Evolutionary conservation across 2,113 vertebrate species (phyloP).

Genomic region (Rhinolophus ferrumequinum): DNA sequence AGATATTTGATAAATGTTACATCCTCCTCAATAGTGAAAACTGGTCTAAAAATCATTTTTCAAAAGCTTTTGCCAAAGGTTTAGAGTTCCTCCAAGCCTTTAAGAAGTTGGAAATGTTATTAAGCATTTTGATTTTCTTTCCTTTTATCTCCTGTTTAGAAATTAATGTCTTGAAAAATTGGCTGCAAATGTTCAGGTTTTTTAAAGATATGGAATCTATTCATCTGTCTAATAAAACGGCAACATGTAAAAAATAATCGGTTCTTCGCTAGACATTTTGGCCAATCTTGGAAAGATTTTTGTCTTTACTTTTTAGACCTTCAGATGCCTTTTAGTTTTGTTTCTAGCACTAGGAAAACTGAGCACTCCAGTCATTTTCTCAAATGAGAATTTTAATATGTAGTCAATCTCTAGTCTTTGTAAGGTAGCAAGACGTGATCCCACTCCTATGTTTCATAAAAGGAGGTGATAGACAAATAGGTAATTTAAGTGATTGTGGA

Average conservation of each 20-base stretch:
- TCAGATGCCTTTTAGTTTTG: constrained; percentile 52
- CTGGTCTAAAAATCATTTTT: constrained; percentile 75
- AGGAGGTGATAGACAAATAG: not conserved
- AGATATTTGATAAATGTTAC: constrained; percentile 74
- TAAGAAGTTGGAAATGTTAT: constrained; percentile 76
- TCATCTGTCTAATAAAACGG: constrained; percentile 71
- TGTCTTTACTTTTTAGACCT: constrained; percentile 62
- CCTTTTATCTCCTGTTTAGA: constrained; percentile 79
- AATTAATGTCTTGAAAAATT: constrained; percentile 81
- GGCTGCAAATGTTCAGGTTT: constrained; percentile 74
- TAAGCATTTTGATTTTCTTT: constrained; percentile 80
- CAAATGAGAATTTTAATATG: constrained; percentile 53
- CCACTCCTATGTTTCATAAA: not conserved
- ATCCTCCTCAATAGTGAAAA: constrained; percentile 68
- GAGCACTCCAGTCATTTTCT: constrained; percentile 29
- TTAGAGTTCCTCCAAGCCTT: constrained; percentile 76
- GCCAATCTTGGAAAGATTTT: constrained; percentile 63
- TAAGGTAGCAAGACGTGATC: not conserved
- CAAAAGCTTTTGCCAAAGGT: constrained; percentile 74
- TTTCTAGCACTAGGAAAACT: constrained; percentile 51
- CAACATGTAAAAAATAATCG: constrained; percentile 60
- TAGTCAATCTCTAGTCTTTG: constrained; percentile 40
- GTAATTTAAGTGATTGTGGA: not conserved
- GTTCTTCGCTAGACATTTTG: constrained; percentile 62
- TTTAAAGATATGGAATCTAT: constrained; percentile 74